Conservation (phyloP, 2,888 invertebrate species). For the Cryptocheilus praepositus region DNA sequence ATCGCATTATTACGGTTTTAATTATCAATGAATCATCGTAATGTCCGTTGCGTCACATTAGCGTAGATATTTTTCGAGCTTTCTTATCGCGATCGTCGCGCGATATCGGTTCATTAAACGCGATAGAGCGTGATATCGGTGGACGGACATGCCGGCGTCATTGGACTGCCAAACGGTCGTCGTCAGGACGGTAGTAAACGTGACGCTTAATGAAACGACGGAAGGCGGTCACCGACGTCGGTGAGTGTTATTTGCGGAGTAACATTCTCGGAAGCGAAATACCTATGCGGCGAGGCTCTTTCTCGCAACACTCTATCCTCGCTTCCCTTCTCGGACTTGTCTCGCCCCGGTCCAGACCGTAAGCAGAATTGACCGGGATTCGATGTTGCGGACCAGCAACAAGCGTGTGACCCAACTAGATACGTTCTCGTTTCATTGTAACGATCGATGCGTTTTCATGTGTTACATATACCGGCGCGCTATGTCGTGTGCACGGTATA, state of each 20-base stretch:
- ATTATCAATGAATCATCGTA: neutral
- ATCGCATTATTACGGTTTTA: neutral
- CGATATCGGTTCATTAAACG: slow-evolving; percentile 1
- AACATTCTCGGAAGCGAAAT: slow-evolving; percentile 28
- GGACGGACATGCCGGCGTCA: slow-evolving; percentile 17
- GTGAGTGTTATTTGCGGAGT: slow-evolving; percentile 21
- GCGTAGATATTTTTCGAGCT: neutral
- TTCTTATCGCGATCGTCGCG: neutral
- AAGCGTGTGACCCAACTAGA: no score
- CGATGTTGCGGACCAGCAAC: no score
- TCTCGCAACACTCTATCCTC: neutral
- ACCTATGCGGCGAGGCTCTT: slow-evolving; percentile 8
- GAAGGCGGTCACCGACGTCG: slow-evolving; percentile 18
- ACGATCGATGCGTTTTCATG: no score
- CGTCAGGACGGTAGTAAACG: slow-evolving; percentile 29
- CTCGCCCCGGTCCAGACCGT: no score
- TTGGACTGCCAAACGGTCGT: slow-evolving; percentile 16
- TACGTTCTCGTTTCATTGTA: no score
- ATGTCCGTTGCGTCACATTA: neutral
- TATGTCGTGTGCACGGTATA: no score
- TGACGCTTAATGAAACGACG: slow-evolving; percentile 34
- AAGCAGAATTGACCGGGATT: no score
- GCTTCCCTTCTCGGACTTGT: no score
- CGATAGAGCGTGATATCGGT: neutral
- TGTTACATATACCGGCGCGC: no score